Percentiles rank a stretch among this genome's conserved stretches.
Conservation (phyloP, 30 jellyfish, hydroid and myxozoan genomes). For the Catostylus mosaicus region DNA sequence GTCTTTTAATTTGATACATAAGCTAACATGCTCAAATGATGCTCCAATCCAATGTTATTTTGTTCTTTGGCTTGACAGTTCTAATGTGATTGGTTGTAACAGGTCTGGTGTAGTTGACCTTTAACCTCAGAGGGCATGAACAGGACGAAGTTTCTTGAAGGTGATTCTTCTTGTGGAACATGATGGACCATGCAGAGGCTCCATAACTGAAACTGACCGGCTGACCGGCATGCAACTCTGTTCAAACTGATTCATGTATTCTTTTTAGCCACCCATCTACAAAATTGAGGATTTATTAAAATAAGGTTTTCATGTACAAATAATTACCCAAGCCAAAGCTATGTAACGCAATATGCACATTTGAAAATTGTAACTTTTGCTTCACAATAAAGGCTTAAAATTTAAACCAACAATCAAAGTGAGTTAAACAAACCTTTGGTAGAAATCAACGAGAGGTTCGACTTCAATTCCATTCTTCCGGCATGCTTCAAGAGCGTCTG, state of each 20-base stretch:
- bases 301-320: too few species aligned
- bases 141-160: too few species aligned
- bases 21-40: too few species aligned
- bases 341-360: background rate
- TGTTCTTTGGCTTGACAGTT: too few species aligned
- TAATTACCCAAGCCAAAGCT: too few species aligned
- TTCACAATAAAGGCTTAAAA: background rate
- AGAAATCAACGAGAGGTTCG: conserved; percentile 86
- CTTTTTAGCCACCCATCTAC: conserved; percentile 57
- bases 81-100: too few species aligned
- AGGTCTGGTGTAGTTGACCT: too few species aligned
- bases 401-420: background rate
- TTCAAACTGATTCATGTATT: conserved; percentile 9
- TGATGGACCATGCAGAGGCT: background rate
- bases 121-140: too few species aligned
- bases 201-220: background rate
- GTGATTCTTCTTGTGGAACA: background rate
- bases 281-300: background rate
- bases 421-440: conserved; percentile 82
- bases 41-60: too few species aligned
- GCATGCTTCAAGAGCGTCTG: conserved; percentile 80
- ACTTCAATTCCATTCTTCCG: conserved; percentile 69
- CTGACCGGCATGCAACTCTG: background rate
- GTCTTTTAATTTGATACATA: too few species aligned
- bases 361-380: background rate